Evolutionary conservation across 2,797 vertebrate species (phyloP).

Genomic region (Peromyscus nudipes): DNA sequence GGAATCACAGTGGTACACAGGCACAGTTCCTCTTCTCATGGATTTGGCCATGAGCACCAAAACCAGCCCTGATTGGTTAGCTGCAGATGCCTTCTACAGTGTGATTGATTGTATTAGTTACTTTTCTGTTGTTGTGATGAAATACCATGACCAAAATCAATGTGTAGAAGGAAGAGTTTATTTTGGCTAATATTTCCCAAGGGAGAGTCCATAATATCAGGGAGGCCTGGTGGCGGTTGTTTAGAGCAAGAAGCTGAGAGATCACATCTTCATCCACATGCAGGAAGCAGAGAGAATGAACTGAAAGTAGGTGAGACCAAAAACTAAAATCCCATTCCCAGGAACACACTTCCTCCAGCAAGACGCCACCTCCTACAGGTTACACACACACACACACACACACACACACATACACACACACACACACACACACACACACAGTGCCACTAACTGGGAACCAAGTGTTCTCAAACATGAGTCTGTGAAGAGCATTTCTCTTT

Average conservation of each 20-base stretch:
- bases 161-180: neutral
- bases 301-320: too few species aligned
- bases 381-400: neutral
- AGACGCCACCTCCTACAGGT: neutral
- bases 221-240: neutral
- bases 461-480: neutral
- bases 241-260: neutral
- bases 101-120: neutral
- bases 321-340: neutral
- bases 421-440: neutral
- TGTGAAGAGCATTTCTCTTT: neutral
- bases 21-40: neutral
- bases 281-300: neutral
- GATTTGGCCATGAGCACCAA: neutral
- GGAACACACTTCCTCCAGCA: neutral
- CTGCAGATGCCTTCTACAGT: neutral
- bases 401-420: too few species aligned
- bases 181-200: neutral
- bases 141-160: neutral
- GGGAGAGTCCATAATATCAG: neutral
- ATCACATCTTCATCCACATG: neutral
- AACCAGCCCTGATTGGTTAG: neutral
- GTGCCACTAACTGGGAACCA: neutral
- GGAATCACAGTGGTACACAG: neutral
- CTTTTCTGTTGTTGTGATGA: neutral